Conservation (phyloP, 1,140 invertebrate species). For the Drosophila persimilis region DNA sequence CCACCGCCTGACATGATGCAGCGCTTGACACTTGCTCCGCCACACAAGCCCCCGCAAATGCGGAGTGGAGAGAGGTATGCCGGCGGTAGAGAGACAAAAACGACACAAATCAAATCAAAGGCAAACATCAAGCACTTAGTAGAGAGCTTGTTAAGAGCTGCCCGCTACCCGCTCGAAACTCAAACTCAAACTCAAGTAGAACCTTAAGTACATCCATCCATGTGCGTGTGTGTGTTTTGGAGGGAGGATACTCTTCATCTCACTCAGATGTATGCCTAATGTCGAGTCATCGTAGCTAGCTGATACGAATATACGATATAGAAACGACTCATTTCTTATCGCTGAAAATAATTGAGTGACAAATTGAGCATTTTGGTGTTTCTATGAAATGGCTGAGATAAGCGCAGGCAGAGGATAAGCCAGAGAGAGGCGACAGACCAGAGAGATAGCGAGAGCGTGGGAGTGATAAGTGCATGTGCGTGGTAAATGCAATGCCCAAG, state of each 20-base stretch:
- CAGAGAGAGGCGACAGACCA: too few species aligned
- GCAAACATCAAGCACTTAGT: slow-evolving; percentile 45
- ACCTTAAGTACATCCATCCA: background rate
- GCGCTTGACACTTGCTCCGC: slow-evolving; percentile 61
- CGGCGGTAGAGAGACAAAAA: background rate
- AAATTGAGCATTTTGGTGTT: slow-evolving; percentile 14
- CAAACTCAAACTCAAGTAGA: background rate
- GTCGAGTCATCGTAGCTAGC: background rate
- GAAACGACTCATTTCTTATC: background rate
- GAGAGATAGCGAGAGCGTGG: background rate
- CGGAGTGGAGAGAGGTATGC: background rate
- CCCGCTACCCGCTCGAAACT: too few species aligned
- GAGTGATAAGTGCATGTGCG: too few species aligned
- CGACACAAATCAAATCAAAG: slow-evolving; percentile 40
- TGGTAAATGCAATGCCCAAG: background rate
- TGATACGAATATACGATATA: too few species aligned
- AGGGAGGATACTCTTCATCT: background rate
- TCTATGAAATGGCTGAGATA: slow-evolving; percentile 1
- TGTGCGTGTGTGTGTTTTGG: slow-evolving; percentile 11
- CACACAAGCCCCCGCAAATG: slow-evolving; percentile 47
- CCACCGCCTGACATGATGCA: slow-evolving; percentile 38
- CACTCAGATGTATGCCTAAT: background rate
- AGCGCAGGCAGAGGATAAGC: slow-evolving; percentile 2
- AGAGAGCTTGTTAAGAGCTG: slow-evolving; percentile 24
- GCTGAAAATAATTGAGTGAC: slow-evolving; percentile 9